phyloP scores from a whole-genome alignment of 2,797 vertebrate species.

The Bradypodion ventrale region DNA sequence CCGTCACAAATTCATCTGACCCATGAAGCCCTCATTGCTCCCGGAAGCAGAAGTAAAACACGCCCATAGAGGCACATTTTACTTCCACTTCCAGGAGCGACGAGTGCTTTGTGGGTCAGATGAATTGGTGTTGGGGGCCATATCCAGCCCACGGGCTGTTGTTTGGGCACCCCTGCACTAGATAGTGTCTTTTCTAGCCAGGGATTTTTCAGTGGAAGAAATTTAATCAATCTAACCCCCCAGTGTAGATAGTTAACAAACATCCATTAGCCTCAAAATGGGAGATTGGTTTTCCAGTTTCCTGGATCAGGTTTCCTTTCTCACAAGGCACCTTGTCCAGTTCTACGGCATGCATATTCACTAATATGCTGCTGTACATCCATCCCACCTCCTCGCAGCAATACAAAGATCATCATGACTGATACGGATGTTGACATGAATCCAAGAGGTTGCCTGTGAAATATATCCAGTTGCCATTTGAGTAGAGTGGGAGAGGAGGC shows the following conservation, averaged over 20 bases:
- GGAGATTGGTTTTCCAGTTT: neutral
- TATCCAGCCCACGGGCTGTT: no score
- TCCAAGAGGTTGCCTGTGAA: conserved; percentile 26
- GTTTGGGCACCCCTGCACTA: no score
- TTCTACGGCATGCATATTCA: conserved; percentile 56
- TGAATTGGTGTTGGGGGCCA: no score
- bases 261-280: neutral
- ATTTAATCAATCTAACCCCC: neutral
- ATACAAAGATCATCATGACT: conserved; percentile 26
- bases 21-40: no score
- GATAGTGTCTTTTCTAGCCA: neutral
- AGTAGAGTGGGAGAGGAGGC: neutral
- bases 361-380: neutral
- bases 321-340: conserved; percentile 53
- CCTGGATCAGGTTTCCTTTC: neutral
- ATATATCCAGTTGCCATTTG: conserved; percentile 18
- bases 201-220: neutral
- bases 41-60: no score
- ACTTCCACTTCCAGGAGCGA: no score
- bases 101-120: no score
- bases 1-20: no score
- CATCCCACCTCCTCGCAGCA: neutral
- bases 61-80: no score
- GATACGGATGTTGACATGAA: conserved; percentile 36
- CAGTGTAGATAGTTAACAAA: neutral